phyloP scores from a whole-genome alignment of 2,113 vertebrate genomes.

The Muntiacus muntjak region DNA sequence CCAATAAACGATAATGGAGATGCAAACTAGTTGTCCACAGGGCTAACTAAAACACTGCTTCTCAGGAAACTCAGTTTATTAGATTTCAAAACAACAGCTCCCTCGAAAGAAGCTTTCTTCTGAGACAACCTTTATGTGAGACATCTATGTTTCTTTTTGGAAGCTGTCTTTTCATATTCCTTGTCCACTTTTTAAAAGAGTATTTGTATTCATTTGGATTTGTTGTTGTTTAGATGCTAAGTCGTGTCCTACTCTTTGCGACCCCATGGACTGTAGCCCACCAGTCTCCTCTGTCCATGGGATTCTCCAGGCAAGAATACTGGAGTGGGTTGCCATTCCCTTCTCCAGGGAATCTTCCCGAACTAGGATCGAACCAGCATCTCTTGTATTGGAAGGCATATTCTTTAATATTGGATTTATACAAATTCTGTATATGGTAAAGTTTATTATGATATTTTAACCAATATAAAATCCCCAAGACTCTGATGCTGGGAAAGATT shows the following conservation, averaged over 20 bases:
- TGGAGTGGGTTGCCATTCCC: background rate
- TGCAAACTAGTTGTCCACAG: background rate
- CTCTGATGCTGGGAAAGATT: background rate
- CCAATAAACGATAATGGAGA: background rate
- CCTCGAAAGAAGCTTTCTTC: background rate
- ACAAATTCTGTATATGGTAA: background rate
- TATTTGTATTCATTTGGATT: background rate
- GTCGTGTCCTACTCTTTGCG: accelerated
- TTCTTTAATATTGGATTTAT: background rate
- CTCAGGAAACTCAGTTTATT: background rate
- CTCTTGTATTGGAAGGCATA: background rate
- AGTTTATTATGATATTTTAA: background rate
- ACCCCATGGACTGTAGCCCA: background rate
- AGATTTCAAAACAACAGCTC: background rate
- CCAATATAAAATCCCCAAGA: background rate
- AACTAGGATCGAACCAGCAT: background rate
- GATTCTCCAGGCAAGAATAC: background rate
- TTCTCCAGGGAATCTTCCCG: background rate
- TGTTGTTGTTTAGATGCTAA: background rate
- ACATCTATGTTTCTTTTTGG: background rate
- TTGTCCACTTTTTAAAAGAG: background rate
- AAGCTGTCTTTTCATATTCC: background rate
- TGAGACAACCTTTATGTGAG: background rate
- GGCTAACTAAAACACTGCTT: background rate
- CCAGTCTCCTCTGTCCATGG: background rate